These are phyloP conservation scores for Oscarella lobularis DNA, from an alignment of 37 sponge, comb jelly and placozoan species.

Conservation along the genomic window DNA sequence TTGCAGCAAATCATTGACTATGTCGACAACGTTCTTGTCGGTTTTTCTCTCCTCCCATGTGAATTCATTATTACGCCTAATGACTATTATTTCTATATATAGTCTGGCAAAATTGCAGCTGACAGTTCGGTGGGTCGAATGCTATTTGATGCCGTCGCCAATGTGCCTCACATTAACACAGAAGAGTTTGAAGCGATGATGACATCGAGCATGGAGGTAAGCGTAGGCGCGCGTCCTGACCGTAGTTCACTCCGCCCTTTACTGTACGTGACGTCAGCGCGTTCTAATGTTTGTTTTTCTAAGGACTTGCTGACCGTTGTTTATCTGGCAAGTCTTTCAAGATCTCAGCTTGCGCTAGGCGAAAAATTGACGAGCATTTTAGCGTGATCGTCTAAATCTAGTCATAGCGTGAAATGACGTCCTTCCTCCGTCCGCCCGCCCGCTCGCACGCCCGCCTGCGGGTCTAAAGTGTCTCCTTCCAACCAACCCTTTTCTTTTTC, in stretches of 20 bases:
- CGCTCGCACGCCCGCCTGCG: too few relatives aligned
- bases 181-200: conserved; percentile 53
- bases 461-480: too few relatives aligned
- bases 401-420: too few relatives aligned
- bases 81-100: background rate
- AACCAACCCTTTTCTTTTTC: too few relatives aligned
- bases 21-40: conserved; percentile 48
- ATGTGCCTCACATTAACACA: conserved; percentile 44
- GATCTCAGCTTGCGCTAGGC: conserved; percentile 60
- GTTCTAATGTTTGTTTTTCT: background rate
- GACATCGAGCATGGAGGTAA: conserved; percentile 72
- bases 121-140: conserved; percentile 43
- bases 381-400: too few relatives aligned
- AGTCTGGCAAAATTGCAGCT: conserved; percentile 41
- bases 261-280: background rate
- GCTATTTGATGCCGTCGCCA: conserved; percentile 52
- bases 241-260: background rate
- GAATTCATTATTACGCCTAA: background rate
- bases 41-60: too few relatives aligned
- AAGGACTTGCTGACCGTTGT: conserved; percentile 77
- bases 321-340: conserved; percentile 56
- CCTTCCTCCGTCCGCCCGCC: too few relatives aligned
- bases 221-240: background rate
- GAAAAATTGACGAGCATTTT: conserved; percentile 40
- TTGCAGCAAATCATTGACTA: conserved; percentile 34